phyloP scores from a whole-genome alignment of 2,113 vertebrate genomes.

The Equus przewalskii region DNA sequence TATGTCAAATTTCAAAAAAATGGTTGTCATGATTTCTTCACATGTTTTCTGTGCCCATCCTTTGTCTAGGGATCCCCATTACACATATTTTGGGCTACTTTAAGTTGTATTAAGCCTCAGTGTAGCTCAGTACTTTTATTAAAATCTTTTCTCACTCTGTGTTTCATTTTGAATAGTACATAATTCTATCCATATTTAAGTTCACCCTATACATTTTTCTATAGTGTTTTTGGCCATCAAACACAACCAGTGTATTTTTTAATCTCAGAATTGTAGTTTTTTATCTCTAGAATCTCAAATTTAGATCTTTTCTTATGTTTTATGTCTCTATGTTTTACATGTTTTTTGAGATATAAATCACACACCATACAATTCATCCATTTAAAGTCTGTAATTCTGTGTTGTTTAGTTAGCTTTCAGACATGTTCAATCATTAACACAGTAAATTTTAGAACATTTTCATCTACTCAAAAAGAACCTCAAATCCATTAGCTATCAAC shows the following conservation, averaged over 20 bases:
- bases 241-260: background rate
- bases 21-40: too few species aligned
- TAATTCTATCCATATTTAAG: background rate
- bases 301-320: background rate
- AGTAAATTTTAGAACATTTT: background rate
- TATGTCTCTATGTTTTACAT: background rate
- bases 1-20: background rate
- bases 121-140: background rate
- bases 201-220: background rate
- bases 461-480: background rate
- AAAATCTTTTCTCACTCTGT: background rate
- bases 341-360: background rate
- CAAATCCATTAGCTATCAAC: background rate
- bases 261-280: background rate
- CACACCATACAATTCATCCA: background rate
- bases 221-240: background rate
- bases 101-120: background rate
- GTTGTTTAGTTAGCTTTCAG: background rate
- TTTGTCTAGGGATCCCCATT: background rate
- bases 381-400: background rate
- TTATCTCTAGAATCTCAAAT: background rate
- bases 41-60: background rate
- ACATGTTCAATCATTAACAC: background rate
- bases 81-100: background rate
- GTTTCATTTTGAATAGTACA: background rate